A percentile compares a stretch with the other conserved stretches of the same genome.
Conservation (phyloP, 2,797 vertebrate genomes). For the Muscicapa comitata region DNA sequence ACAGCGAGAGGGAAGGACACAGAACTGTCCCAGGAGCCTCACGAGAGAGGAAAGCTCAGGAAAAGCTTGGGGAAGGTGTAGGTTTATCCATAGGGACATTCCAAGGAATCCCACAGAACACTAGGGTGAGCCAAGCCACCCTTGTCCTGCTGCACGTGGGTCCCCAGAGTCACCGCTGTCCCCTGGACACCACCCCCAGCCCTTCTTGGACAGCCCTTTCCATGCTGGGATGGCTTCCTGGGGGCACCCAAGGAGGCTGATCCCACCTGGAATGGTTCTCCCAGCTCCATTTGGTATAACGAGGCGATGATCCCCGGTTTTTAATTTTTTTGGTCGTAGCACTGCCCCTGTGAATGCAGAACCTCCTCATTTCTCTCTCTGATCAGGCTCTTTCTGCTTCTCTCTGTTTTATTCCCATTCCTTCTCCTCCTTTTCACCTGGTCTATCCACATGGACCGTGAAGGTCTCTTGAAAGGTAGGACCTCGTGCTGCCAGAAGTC, state of each 20-base stretch:
- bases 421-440: conserved; percentile 67
- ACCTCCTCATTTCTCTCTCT: conserved; percentile 60
- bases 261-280: background rate
- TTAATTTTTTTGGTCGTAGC: background rate
- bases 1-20: background rate
- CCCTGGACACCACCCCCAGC: background rate
- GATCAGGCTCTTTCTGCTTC: conserved; percentile 63
- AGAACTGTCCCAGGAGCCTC: fast-evolving
- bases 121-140: background rate
- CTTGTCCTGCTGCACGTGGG: fast-evolving
- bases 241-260: background rate
- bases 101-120: background rate
- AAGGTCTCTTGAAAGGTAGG: conserved; percentile 90
- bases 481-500: conserved; percentile 63
- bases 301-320: background rate
- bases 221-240: background rate
- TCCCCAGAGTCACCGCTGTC: background rate
- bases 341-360: conserved; percentile 61
- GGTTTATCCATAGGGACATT: fast-evolving
- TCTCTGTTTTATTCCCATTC: conserved; percentile 71
- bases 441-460: conserved; percentile 72
- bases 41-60: background rate
- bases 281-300: conserved; percentile 43
- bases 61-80: background rate
- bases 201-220: background rate